Percentiles rank a stretch among this genome's conserved stretches.
phyloP scores from a whole-genome alignment of 2,113 vertebrate genomes.

The Oryzias celebensis region DNA sequence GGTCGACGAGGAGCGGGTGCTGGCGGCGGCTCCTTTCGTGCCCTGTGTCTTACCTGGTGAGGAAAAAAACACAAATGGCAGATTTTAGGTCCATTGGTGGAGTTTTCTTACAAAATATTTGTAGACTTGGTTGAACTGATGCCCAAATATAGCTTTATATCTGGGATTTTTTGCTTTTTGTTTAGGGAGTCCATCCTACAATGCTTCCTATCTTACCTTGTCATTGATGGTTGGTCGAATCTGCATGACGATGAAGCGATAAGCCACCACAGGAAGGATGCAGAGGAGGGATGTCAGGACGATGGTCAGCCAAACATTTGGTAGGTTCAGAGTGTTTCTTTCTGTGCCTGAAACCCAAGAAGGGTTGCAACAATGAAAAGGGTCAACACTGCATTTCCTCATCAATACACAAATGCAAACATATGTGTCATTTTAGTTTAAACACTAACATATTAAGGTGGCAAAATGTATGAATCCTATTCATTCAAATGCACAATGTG shows the following conservation, averaged over 20 bases:
- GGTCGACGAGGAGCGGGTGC: conserved; percentile 52
- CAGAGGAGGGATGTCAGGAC: conserved; percentile 85
- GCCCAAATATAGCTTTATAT: too few relatives aligned
- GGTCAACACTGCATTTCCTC: background rate
- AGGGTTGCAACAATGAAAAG: background rate
- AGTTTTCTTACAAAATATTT: too few relatives aligned
- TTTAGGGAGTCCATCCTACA: background rate
- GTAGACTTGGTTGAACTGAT: too few relatives aligned
- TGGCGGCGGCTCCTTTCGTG: conserved; percentile 74
- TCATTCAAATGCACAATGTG: too few relatives aligned
- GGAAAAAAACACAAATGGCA: background rate
- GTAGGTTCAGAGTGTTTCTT: conserved; percentile 86
- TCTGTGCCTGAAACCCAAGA: conserved; percentile 81
- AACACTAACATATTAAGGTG: too few relatives aligned
- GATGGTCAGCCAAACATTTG: conserved; percentile 87
- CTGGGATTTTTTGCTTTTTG: too few relatives aligned
- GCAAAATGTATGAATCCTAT: too few relatives aligned
- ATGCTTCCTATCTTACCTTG: conserved; percentile 75
- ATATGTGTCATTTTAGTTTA: too few relatives aligned
- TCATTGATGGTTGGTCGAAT: conserved; percentile 82
- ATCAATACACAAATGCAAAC: too few relatives aligned
- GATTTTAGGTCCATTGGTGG: background rate
- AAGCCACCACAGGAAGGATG: conserved; percentile 80
- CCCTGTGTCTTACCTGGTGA: conserved; percentile 80
- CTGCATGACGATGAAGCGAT: conserved; percentile 81